Base-by-base conservation (phyloP, 2,797 vertebrate species). In the Loriculus beryllinus region DNA sequence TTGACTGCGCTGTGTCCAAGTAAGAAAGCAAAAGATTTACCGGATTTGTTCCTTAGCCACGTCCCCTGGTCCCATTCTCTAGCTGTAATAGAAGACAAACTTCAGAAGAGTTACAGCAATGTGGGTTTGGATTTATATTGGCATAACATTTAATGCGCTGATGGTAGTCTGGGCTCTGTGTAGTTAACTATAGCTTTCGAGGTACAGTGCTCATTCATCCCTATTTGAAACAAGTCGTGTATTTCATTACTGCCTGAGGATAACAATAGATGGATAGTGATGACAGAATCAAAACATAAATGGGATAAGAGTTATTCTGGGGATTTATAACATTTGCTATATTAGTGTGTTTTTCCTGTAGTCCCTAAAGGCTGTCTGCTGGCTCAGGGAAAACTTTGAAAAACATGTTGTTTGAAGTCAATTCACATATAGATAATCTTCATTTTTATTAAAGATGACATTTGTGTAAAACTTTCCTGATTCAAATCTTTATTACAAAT, bases 201-300 rank as follows among this genome's bases (percentile, higher is more conserved):
- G 92, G 60, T 56, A 68, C 64, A 49, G 23, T 40, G 39, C 69
- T 90, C 71, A 65, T 39, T 82, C 86, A 75, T 89, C 75, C 2
- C 1, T 89, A 49, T 86, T 93, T 91, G 84, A 80, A 91, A 91
- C n/a, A 82, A 89, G 31, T 48, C 88, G 69, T 93, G 28, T 94
- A 62, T 87, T 95, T 95, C 75, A 40, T 83, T 95, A 71, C 28
- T 78, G 72, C 91, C 84, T 92, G 63, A 85, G 86, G 90, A 86
- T 78, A 85, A 81, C 72, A 33, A 57, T 72, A 82, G 88, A 93
- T 90, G 72, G 76, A 94, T 93, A 89, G 54, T 2, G 9, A 75
- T 91, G 79, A 71, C 88, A 94, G 68, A 93, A 87, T 93, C 79
- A 88, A 95, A 93, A 87, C 82, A 89, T 87, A 82, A 89, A 91